phyloP scores from a whole-genome alignment of 1,140 invertebrate species.

The Papilio machaon region DNA sequence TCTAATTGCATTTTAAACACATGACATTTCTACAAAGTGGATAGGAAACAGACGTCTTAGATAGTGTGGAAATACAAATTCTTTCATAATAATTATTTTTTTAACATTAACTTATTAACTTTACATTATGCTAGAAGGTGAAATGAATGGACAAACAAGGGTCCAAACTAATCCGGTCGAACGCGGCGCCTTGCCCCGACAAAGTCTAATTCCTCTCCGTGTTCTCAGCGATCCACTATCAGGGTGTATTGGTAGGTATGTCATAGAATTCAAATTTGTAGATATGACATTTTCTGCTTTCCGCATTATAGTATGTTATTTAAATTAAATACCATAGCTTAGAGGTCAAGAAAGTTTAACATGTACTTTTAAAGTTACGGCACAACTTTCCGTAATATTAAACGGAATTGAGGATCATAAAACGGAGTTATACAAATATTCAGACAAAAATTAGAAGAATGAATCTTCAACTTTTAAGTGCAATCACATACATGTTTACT shows the following conservation, averaged over 20 bases:
- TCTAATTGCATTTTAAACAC: no score
- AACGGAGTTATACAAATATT: neutral
- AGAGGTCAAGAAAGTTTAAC: no score
- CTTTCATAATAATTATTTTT: neutral
- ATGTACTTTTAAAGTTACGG: no score
- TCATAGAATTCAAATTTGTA: slow-evolving; percentile 3
- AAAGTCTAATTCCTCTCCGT: slow-evolving; percentile 54
- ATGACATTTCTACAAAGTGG: no score
- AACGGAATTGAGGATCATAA: neutral
- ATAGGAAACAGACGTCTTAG: no score
- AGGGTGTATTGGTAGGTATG: slow-evolving; percentile 58
- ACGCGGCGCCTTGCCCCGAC: slow-evolving; percentile 41
- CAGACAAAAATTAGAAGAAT: neutral
- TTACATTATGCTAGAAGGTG: neutral
- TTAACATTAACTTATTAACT: neutral
- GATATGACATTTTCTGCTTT: slow-evolving; percentile 12
- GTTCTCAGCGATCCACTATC: slow-evolving; percentile 57
- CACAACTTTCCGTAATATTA: no score
- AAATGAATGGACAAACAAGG: slow-evolving; percentile 40
- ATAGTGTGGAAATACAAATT: no score
- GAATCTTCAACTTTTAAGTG: no score
- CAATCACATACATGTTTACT: no score
- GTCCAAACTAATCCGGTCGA: slow-evolving; percentile 46
- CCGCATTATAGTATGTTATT: no score
- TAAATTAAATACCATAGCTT: no score